phyloP scores from a whole-genome alignment of 2,888 invertebrate species.

The Frankliniella fusca region DNA sequence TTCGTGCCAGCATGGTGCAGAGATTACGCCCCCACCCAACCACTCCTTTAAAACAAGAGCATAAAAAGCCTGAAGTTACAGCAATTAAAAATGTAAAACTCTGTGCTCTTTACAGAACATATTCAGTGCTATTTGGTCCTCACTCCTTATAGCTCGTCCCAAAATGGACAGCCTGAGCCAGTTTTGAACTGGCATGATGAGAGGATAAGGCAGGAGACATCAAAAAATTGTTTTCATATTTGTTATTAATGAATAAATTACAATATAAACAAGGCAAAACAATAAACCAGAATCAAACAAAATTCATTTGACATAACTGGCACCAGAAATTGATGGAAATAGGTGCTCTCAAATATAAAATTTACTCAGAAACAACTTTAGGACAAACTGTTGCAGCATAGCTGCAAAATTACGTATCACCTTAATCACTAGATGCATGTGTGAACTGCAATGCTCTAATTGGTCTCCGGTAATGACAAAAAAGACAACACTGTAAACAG shows the following conservation, averaged over 20 bases:
- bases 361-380: background rate
- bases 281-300: conserved; percentile 23
- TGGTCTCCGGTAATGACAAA: background rate
- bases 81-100: too few species aligned
- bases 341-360: background rate
- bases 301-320: background rate
- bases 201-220: background rate
- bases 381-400: background rate
- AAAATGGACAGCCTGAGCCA: too few species aligned
- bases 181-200: background rate
- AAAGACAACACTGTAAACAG: background rate
- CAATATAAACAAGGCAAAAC: conserved; percentile 23
- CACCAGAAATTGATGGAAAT: background rate
- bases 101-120: too few species aligned
- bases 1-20: too few species aligned
- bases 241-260: conserved; percentile 27
- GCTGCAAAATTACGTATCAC: conserved; percentile 19
- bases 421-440: conserved; percentile 9
- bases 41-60: too few species aligned
- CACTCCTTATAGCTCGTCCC: too few species aligned
- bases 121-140: too few species aligned
- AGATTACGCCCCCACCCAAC: too few species aligned
- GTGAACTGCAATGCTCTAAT: conserved; percentile 24
- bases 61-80: too few species aligned
- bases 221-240: background rate